These are phyloP conservation scores for Adrianichthys oophorus DNA, from an alignment of 2,797 vertebrate species.

Conservation along the genomic window DNA sequence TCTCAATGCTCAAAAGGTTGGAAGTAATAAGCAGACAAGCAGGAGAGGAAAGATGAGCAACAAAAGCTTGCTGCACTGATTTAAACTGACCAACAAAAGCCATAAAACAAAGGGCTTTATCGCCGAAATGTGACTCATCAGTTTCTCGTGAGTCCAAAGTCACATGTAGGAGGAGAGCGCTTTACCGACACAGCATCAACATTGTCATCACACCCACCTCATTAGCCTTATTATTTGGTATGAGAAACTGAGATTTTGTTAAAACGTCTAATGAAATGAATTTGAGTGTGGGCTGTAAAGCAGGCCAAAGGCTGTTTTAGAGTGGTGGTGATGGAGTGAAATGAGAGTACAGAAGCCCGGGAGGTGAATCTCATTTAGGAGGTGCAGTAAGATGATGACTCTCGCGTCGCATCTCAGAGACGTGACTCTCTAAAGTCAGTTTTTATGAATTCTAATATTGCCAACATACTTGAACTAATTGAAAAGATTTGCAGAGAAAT, in stretches of 20 bases:
- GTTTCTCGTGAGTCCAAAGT: background rate
- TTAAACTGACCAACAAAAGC: too few species aligned
- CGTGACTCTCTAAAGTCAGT: slow-evolving; percentile 24
- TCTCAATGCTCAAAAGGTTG: too few species aligned
- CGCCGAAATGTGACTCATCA: background rate
- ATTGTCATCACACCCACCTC: slow-evolving; percentile 57
- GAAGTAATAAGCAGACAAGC: too few species aligned
- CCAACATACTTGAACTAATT: background rate
- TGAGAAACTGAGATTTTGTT: slow-evolving; percentile 65
- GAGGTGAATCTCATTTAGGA: slow-evolving; percentile 31
- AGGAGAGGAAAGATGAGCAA: too few species aligned
- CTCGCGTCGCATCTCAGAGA: slow-evolving; percentile 37
- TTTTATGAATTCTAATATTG: slow-evolving; percentile 14
- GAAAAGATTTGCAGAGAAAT: slow-evolving; percentile 18
- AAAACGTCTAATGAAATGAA: slow-evolving; percentile 57
- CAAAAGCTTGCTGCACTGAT: too few species aligned
- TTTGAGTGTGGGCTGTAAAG: slow-evolving; percentile 54
- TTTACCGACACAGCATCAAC: slow-evolving; percentile 27
- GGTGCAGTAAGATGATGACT: slow-evolving; percentile 33
- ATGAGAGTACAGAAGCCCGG: slow-evolving; percentile 22
- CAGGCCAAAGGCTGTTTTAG: slow-evolving; percentile 33
- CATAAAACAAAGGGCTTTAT: background rate
- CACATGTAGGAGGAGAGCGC: background rate
- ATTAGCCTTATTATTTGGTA: slow-evolving; percentile 69
- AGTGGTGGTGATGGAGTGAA: slow-evolving; percentile 30